Percentiles rank a stretch among this genome's conserved stretches.
These are phyloP conservation scores for Sminthurinus aureus DNA, from an alignment of 2,888 invertebrate species.

Conservation along the genomic window DNA sequence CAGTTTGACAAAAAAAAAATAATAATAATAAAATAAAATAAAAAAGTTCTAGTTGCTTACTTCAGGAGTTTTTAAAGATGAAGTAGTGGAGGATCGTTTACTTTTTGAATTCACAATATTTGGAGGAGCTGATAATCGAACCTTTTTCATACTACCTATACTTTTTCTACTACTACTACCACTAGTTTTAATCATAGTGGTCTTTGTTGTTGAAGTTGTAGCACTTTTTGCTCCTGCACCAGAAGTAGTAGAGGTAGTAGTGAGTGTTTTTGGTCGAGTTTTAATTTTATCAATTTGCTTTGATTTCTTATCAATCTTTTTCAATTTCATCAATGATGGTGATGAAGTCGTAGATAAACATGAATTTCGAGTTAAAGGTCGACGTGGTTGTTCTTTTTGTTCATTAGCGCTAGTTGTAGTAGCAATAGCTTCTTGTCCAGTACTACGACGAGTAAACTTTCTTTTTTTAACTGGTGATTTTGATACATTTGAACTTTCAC, in stretches of 20 bases:
- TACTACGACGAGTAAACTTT: conserved; percentile 9
- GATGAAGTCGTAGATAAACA: background rate
- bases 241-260: background rate
- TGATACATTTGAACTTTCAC: conserved; percentile 42
- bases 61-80: conserved; percentile 12
- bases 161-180: too few species aligned
- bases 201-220: background rate
- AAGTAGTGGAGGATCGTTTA: background rate
- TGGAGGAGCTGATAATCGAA: background rate
- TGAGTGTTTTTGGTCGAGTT: background rate
- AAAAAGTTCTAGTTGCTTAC: background rate
- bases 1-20: background rate
- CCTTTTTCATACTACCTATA: background rate
- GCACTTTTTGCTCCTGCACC: too few species aligned
- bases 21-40: background rate
- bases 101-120: background rate
- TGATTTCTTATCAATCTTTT: background rate
- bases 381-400: background rate
- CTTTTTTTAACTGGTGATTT: conserved; percentile 6
- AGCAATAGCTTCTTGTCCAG: too few species aligned
- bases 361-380: conserved; percentile 11
- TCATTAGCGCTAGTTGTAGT: background rate
- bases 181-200: background rate
- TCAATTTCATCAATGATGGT: background rate
- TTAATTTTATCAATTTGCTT: background rate